A percentile compares a stretch with the other conserved stretches of the same genome.
These are phyloP conservation scores for Nibea albiflora DNA, from an alignment of 2,113 vertebrate genomes.

Conservation along the genomic window DNA sequence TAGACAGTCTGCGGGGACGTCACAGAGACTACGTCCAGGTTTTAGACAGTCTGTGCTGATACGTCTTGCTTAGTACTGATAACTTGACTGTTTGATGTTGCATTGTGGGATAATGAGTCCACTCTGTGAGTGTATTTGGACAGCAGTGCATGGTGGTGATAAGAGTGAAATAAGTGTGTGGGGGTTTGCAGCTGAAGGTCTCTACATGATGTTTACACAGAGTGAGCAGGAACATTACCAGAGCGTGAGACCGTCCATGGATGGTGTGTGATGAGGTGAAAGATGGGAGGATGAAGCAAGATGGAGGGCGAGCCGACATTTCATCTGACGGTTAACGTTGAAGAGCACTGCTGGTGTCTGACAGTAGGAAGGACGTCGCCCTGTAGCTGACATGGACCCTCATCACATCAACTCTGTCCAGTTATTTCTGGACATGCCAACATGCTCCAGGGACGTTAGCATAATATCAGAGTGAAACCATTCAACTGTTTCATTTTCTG, in stretches of 20 bases:
- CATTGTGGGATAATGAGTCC: too few relatives aligned
- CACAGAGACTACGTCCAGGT: too few relatives aligned
- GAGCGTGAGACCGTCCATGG: not conserved
- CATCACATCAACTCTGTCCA: too few relatives aligned
- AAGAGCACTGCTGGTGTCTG: not conserved
- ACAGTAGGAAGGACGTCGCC: not conserved
- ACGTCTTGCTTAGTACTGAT: too few relatives aligned
- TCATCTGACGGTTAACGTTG: not conserved
- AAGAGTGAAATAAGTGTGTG: not conserved
- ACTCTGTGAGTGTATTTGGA: not conserved
- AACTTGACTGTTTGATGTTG: too few relatives aligned
- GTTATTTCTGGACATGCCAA: too few relatives aligned
- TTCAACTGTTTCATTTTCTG: too few relatives aligned
- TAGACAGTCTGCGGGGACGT: too few relatives aligned
- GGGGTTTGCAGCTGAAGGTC: slow-evolving; percentile 5
- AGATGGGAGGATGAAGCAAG: slow-evolving; percentile 1
- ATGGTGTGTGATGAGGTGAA: not conserved
- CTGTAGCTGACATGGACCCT: not conserved
- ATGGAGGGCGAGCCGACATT: not conserved
- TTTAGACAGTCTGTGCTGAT: too few relatives aligned
- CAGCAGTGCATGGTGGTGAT: not conserved
- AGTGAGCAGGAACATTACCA: not conserved
- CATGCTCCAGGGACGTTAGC: too few relatives aligned
- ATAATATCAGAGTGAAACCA: not conserved
- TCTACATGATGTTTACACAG: not conserved